These are phyloP conservation scores for Phylloscopus trochiloides DNA, from an alignment of 2,113 vertebrate genomes.

Conservation along the genomic window DNA sequence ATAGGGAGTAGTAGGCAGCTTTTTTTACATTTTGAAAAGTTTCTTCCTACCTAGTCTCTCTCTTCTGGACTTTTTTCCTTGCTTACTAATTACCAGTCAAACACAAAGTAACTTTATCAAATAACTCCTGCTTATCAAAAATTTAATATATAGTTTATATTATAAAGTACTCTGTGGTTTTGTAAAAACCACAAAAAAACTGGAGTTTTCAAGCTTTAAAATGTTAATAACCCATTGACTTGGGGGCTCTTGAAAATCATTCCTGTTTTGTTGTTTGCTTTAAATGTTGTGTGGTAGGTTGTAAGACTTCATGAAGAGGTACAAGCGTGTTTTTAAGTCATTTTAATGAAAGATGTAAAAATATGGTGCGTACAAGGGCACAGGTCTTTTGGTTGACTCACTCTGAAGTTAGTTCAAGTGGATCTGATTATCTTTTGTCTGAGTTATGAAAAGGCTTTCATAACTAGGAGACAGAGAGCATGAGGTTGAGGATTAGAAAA, in stretches of 20 bases:
- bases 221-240: neutral
- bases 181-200: neutral
- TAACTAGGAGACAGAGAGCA: neutral
- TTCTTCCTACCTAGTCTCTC: neutral
- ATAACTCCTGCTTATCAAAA: neutral
- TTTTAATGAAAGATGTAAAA: neutral
- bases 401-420: slow-evolving; percentile 3
- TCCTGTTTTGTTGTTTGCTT: neutral
- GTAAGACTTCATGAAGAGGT: neutral
- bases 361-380: neutral
- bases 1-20: neutral
- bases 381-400: neutral
- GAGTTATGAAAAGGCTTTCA: neutral
- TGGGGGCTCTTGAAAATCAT: neutral
- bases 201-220: neutral
- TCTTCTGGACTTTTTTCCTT: neutral
- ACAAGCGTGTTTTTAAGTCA: neutral
- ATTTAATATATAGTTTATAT: neutral
- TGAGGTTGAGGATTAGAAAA: neutral
- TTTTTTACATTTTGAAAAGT: neutral
- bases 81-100: neutral
- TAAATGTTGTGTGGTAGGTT: neutral
- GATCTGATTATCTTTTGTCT: neutral
- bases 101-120: neutral
- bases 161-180: neutral